These are phyloP conservation scores for Lypha dubia DNA, from an alignment of 2,888 invertebrate genomes.

Conservation along the genomic window DNA sequence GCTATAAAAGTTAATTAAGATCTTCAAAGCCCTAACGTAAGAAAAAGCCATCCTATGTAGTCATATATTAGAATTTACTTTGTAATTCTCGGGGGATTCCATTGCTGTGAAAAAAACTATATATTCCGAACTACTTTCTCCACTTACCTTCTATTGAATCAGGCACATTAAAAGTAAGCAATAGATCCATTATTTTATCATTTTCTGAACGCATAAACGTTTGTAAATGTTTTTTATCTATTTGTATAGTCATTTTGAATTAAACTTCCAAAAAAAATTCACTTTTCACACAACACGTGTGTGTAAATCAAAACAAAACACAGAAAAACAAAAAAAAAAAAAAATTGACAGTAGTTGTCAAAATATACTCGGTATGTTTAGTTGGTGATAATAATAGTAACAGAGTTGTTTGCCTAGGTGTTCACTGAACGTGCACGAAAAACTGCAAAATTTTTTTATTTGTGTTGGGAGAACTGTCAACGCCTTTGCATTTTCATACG, in stretches of 20 bases:
- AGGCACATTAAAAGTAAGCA: conserved; percentile 80
- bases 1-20: too few relatives aligned
- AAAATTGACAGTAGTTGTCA: conserved; percentile 52
- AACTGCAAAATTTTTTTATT: conserved; percentile 58
- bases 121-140: too few relatives aligned
- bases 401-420: conserved; percentile 28
- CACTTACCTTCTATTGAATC: conserved; percentile 80
- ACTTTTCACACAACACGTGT: conserved; percentile 62
- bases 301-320: conserved; percentile 65
- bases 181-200: conserved; percentile 78
- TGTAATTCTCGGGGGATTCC: too few relatives aligned
- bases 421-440: conserved; percentile 32
- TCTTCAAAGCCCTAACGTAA: too few relatives aligned
- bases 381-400: background rate
- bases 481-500: conserved; percentile 70
- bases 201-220: conserved; percentile 74
- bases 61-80: too few relatives aligned
- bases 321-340: conserved; percentile 52
- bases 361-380: conserved; percentile 55
- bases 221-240: conserved; percentile 72
- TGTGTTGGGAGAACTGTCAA: conserved; percentile 64
- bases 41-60: too few relatives aligned
- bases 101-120: too few relatives aligned
- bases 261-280: conserved; percentile 36
- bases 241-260: conserved; percentile 72